Base-by-base conservation (phyloP, 2,113 vertebrate species). In the Salminus brasiliensis region DNA sequence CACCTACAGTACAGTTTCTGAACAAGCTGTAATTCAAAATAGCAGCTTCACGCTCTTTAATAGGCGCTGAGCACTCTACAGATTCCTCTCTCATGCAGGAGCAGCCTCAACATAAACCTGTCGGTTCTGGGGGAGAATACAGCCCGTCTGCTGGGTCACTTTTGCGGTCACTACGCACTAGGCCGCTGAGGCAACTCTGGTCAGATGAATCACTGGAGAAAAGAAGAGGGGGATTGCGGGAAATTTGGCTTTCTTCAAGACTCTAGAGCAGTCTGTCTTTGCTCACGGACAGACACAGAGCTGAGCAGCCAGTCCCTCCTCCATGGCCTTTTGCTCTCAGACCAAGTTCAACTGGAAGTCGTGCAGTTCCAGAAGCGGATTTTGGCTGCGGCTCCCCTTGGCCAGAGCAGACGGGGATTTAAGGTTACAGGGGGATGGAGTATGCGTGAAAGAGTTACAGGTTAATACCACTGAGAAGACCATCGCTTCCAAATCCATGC, bases 251-350 rank as follows among this genome's bases (percentile, higher is more conserved):
- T 88, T 88, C 87, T 87, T 87, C 45, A 78, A 72, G 81, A 85
- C 76, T 89, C 84, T 79, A 81, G 87, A 83, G 82, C 77, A 81
- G 89, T 89, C 92, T 93, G 92, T 88, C 87, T 94, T 93, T 93
- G 84, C 82, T 93, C 93, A 93, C 81, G 71, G 77, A 52, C 60
- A 41, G 30, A 27, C 66, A 81, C 52, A 66, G 69, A 78, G 76
- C 84, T 88, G 85, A 84, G 82, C 68, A 30, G 82, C 47, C 57
- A 59, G 68, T 39, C 23, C 85, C 88, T 90, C 88, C 87, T 88
- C 85, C 80, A 65, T 59, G 65, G 79, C 85, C 75, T 70, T 65
- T 70, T 57, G 53, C 72, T 82, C 76, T 72, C n/a, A 87, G 66
- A 79, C 84, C 74, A 88, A 81, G 90, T 90, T 88, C 89, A 89